These are phyloP conservation scores for Zaprionus ghesquierei DNA, from an alignment of 1,140 invertebrate species.

Conservation along the genomic window DNA sequence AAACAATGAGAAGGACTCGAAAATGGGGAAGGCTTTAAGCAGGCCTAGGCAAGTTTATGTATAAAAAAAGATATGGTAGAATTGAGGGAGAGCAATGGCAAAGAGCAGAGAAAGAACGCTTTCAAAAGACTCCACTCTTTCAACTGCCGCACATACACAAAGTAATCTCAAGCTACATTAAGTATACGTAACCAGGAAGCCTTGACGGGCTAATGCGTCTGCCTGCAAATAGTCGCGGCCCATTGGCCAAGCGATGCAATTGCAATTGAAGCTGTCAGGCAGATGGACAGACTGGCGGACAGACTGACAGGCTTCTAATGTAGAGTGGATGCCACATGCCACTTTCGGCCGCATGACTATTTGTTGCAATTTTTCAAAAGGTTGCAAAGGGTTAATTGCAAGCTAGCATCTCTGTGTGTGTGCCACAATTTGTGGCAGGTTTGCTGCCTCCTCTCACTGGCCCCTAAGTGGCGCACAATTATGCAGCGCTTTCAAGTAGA, in stretches of 20 bases:
- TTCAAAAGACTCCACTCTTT: background rate
- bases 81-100: too few relatives aligned
- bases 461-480: conserved; percentile 45
- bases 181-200: background rate
- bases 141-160: background rate
- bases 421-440: conserved; percentile 4
- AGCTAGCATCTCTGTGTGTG: background rate
- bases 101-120: too few relatives aligned
- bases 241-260: background rate
- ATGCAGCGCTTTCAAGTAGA: conserved; percentile 38
- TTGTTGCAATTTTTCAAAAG: conserved; percentile 25
- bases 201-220: background rate
- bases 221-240: background rate
- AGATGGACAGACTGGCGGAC: background rate
- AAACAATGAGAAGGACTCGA: conserved; percentile 62
- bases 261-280: background rate
- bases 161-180: background rate
- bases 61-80: too few relatives aligned
- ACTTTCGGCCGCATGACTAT: background rate
- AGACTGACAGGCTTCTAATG: background rate
- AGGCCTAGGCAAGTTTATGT: background rate
- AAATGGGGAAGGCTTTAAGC: conserved; percentile 23
- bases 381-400: conserved; percentile 58
- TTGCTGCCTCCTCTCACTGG: background rate
- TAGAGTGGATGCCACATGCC: background rate